Evolutionary conservation across 2,113 vertebrate species (phyloP).

Genomic region (Puffinus mauretanicus): DNA sequence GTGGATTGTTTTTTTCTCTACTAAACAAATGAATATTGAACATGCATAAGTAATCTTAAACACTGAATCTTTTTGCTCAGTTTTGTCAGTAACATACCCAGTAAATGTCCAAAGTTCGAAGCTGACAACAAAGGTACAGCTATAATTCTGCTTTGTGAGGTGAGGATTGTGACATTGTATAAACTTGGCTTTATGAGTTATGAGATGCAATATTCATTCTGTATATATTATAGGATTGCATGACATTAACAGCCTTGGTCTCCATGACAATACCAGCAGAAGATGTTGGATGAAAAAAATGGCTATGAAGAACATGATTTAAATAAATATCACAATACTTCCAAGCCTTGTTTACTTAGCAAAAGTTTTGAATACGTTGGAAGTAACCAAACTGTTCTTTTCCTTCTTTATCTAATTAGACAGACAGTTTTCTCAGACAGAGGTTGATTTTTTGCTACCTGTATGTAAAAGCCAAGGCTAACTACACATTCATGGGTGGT

Average conservation of each 20-base stretch:
- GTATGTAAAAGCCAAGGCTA: not conserved
- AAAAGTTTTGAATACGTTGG: not conserved
- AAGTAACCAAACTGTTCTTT: not conserved
- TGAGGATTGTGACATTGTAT: not conserved
- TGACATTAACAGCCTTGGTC: slow-evolving; percentile 24
- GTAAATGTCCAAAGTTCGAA: not conserved
- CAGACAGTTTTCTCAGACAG: not conserved
- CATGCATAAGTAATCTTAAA: not conserved
- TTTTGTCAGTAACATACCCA: not conserved
- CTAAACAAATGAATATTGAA: not conserved
- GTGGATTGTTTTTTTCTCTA: not conserved
- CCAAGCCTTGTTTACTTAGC: not conserved
- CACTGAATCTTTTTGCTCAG: not conserved
- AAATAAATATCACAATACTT: not conserved
- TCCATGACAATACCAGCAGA: slow-evolving; percentile 50
- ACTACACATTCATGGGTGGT: not conserved
- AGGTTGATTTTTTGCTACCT: not conserved
- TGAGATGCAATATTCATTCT: not conserved
- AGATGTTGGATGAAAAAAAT: not conserved
- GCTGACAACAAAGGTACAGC: not conserved
- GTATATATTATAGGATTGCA: slow-evolving; percentile 3
- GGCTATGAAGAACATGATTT: not conserved
- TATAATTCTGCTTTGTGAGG: not conserved
- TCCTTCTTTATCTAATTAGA: not conserved
- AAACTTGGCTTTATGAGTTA: slow-evolving; percentile 9